phyloP scores from a whole-genome alignment of 2,888 invertebrate species.

The Limnephilus rhombicus region DNA sequence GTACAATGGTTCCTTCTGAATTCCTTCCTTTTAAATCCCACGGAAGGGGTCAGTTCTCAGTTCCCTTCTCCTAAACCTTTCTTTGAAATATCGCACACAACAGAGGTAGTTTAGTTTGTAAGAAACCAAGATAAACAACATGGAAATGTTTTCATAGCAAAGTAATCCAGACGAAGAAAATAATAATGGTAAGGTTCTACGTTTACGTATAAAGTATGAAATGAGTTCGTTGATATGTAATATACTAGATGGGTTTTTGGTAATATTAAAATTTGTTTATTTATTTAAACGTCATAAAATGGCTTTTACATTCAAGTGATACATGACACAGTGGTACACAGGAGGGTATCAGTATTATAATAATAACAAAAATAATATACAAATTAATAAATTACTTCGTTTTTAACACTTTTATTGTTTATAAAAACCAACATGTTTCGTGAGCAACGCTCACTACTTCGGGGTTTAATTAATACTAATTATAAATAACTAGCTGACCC shows the following conservation, averaged over 20 bases:
- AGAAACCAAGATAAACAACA: not conserved
- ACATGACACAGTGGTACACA: too few relatives aligned
- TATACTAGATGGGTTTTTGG: not conserved
- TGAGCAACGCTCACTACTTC: too few relatives aligned
- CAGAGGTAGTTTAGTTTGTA: not conserved
- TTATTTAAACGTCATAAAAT: too few relatives aligned
- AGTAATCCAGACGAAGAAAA: slow-evolving; percentile 38
- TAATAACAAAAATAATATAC: too few relatives aligned
- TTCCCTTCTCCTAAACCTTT: not conserved
- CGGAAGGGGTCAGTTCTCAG: not conserved
- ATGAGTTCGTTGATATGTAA: not conserved
- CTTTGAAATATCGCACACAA: slow-evolving; percentile 4
- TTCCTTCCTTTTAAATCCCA: not conserved
- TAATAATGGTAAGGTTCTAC: slow-evolving; percentile 6
- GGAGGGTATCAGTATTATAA: too few relatives aligned
- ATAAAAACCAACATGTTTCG: too few relatives aligned
- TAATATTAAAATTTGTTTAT: too few relatives aligned
- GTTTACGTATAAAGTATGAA: not conserved
- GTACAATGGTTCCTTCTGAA: not conserved
- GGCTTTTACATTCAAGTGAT: too few relatives aligned
- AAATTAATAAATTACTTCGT: too few relatives aligned
- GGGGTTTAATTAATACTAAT: too few relatives aligned
- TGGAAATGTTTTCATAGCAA: slow-evolving; percentile 16
- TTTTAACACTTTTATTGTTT: too few relatives aligned
- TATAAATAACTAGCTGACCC: too few relatives aligned